phyloP scores from a whole-genome alignment of 1,140 invertebrate genomes.

The Sitophilus oryzae region DNA sequence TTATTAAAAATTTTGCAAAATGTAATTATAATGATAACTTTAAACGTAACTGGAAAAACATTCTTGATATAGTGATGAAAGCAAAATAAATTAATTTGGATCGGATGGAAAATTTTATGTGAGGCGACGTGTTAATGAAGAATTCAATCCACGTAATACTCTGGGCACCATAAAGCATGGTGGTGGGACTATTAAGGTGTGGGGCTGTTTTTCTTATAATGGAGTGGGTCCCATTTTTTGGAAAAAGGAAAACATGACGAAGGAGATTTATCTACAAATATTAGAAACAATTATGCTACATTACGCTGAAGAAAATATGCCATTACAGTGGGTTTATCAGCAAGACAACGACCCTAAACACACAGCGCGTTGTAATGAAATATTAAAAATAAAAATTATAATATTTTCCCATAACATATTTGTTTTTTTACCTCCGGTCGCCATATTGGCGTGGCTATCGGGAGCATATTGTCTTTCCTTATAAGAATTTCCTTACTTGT shows the following conservation, averaged over 20 bases:
- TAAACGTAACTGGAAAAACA: constrained; percentile 8
- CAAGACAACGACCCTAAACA: constrained; percentile 43
- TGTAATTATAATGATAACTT: too few relatives aligned
- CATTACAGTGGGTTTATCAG: constrained; percentile 33
- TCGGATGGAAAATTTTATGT: background rate
- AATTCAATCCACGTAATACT: background rate
- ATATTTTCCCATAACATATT: too few relatives aligned
- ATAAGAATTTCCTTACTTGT: too few relatives aligned
- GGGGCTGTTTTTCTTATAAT: constrained; percentile 5
- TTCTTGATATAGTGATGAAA: constrained; percentile 1
- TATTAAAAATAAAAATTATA: too few relatives aligned
- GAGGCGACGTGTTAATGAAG: constrained; percentile 1
- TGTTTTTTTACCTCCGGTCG: too few relatives aligned
- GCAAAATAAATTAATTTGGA: constrained; percentile 1
- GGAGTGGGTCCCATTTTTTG: constrained; percentile 3
- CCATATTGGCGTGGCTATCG: too few relatives aligned
- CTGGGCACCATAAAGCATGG: background rate
- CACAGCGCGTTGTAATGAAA: constrained; percentile 12
- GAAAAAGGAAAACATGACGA: background rate
- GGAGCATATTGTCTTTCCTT: too few relatives aligned
- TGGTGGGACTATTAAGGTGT: background rate
- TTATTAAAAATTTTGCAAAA: too few relatives aligned
- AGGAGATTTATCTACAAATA: background rate
- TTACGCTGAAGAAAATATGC: constrained; percentile 29
- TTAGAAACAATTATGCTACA: constrained; percentile 19